Conservation (phyloP, 2,797 vertebrate species). For the Vireo griseus region DNA sequence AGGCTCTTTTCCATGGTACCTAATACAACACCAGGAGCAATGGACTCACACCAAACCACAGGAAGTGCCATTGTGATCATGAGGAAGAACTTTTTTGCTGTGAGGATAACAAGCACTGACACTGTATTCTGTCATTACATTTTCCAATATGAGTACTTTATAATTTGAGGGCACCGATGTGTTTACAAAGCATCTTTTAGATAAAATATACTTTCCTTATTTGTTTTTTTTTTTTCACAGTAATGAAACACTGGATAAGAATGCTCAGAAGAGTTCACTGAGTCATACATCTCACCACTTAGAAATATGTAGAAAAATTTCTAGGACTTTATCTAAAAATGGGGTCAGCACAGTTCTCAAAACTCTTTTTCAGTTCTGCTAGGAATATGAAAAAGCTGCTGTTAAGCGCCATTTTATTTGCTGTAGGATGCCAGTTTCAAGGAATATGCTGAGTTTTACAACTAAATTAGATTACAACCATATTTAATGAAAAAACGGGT, state of each 20-base stretch:
- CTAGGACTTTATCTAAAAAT: neutral
- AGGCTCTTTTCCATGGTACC: neutral
- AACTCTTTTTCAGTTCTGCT: neutral
- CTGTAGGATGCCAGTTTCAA: conserved; percentile 19
- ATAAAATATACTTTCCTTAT: neutral
- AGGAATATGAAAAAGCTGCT: neutral
- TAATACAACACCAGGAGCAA: neutral
- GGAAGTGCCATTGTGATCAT: neutral
- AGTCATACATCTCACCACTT: neutral
- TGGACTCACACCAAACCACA: neutral
- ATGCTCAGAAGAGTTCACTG: neutral
- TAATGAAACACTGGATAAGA: neutral
- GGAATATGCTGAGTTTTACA: conserved; percentile 32
- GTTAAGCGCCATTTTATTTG: conserved; percentile 15
- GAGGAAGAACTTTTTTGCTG: neutral
- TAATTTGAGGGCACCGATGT: neutral
- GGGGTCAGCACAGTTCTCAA: neutral
- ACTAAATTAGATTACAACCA: conserved; percentile 55
- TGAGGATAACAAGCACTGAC: neutral
- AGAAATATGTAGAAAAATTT: conserved; percentile 17
- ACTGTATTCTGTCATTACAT: neutral
- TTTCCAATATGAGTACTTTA: neutral
- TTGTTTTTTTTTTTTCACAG: neutral
- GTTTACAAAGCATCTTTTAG: neutral
- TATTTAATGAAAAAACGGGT: conserved; percentile 47